phyloP scores from a whole-genome alignment of 2,797 vertebrate species.

The Premnoplex brunnescens region DNA sequence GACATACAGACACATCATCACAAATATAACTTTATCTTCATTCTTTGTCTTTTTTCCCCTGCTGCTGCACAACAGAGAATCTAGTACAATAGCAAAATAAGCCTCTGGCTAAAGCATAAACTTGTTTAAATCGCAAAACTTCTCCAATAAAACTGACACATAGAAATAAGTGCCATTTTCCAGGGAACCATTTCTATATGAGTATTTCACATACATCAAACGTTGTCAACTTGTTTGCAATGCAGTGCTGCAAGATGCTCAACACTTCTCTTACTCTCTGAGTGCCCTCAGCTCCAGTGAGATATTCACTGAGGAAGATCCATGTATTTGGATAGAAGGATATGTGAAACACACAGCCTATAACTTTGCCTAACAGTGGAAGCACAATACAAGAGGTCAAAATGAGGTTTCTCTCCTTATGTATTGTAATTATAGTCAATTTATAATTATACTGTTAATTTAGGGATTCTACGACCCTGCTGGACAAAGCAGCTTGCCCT shows the following conservation, averaged over 20 bases:
- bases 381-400: conserved; percentile 54
- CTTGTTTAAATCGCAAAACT: neutral
- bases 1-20: conserved; percentile 27
- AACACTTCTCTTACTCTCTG: neutral
- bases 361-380: neutral
- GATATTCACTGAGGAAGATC: neutral
- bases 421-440: conserved; percentile 18
- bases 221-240: neutral
- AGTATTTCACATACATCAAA: neutral
- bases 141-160: neutral
- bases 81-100: neutral
- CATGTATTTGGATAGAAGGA: neutral
- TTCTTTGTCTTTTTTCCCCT: neutral
- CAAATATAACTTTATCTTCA: conserved; percentile 34
- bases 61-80: neutral
- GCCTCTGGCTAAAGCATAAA: neutral
- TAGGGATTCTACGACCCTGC: conserved; percentile 28
- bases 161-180: neutral
- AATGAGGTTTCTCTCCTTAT: conserved; percentile 15
- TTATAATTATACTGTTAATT: conserved; percentile 60
- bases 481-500: conserved; percentile 46
- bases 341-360: neutral
- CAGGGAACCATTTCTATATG: neutral
- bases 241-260: neutral
- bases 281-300: neutral